Percentiles rank a stretch among this genome's conserved stretches.
phyloP scores from a whole-genome alignment of 1,140 invertebrate genomes.

The Liolophura sinensis region DNA sequence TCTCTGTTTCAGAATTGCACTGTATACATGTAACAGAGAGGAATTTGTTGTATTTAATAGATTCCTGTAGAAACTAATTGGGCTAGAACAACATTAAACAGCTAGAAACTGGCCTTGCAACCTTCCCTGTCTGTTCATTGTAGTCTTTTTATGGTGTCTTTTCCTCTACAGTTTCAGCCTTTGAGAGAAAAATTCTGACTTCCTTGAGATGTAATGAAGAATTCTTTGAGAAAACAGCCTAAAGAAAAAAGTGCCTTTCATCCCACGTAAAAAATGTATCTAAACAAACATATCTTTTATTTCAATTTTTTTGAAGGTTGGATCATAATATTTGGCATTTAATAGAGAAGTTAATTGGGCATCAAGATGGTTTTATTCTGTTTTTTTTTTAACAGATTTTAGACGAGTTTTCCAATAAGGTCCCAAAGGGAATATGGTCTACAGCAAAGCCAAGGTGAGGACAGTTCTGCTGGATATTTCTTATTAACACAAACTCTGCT shows the following conservation, averaged over 20 bases:
- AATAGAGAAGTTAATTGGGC: too few species aligned
- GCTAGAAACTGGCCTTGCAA: too few species aligned
- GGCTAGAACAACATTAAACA: too few species aligned
- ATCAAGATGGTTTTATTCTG: not conserved
- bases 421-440: slow-evolving; percentile 75
- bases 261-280: too few species aligned
- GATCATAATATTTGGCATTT: too few species aligned
- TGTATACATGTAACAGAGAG: too few species aligned
- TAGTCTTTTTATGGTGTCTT: not conserved
- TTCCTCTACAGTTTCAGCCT: not conserved
- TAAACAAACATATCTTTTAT: too few species aligned
- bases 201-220: not conserved
- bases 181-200: not conserved
- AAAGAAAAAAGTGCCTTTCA: too few species aligned
- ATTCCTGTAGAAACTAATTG: too few species aligned
- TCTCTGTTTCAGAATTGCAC: too few species aligned
- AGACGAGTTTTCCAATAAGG: slow-evolving; percentile 85
- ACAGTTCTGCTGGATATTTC: not conserved
- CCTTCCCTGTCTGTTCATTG: not conserved
- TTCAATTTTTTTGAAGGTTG: too few species aligned
- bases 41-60: too few species aligned
- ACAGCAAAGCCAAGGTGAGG: slow-evolving; percentile 65
- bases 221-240: not conserved
- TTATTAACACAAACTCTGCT: not conserved
- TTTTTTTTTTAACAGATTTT: slow-evolving; percentile 67